Base-by-base conservation (phyloP, 1,140 invertebrate genomes). In the Colletes latitarsis region DNA sequence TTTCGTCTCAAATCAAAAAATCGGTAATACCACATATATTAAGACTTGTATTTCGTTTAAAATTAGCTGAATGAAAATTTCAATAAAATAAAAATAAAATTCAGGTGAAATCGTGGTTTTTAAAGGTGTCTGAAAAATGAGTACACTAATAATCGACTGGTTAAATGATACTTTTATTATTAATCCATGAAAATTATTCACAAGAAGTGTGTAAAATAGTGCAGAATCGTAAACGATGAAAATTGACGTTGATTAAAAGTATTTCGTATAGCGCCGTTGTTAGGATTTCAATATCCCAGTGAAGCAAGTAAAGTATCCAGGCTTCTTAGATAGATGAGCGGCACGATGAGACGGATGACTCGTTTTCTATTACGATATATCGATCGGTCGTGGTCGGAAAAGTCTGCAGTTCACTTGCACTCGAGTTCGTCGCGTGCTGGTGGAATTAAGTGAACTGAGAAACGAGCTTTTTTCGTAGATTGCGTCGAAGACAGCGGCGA, bases 391-490 rank as follows among this genome's bases (percentile, higher is more conserved):
- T 52, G 70, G 55, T 21, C 21, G 4, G 41, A 9, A 21, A 58
- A 63, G 57, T 19, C 57, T 6, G 3, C n/a, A 17, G 17, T 72
- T 49, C 62, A 64, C 67, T 73, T 30, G 43, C 62, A 58, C 60
- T 53, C 57, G 41, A 55, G 30, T 76, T 64, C 77, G 67, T n/a
- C 66, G 68, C 77, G 75, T 77, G 79, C 74, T 71, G 74, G 66
- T 21, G 77, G 78, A 88, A 87, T 88, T 85, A 84, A 89, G 83
- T 71, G 81, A 90, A 91, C 90, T 89, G 90, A 90, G 82, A 84
- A 80, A 89, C 86, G 89, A 90, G 89, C 84, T 90, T 89, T 91
- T 92, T 91, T 91, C 85, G 85, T 90, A 90, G 91, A 91, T 91
- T 90, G 88, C 90, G 78, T 21, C 39, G 77, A 63, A 62, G 57